Base-by-base conservation (phyloP, 1,140 invertebrate species). In the Sarcophaga peregrina region DNA sequence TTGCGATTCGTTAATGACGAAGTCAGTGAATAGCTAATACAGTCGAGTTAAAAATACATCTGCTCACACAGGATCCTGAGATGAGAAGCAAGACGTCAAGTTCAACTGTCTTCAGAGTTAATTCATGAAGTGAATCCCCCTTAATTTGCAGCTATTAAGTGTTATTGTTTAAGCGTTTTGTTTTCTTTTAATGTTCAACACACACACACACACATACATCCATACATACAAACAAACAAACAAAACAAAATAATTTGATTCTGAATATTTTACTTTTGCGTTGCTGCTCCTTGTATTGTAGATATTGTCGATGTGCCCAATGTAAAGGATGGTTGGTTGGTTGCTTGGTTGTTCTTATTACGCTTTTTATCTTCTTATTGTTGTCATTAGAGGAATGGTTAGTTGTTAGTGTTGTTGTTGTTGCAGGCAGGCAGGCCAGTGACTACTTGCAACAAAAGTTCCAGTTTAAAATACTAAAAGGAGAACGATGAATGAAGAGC, bases 321-420 rank as follows among this genome's bases (percentile, higher is more conserved):
- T 68, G 62, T 68, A 58, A 58, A 58, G 15, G 54, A 58, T 58
- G 17, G 62, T n/a, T n/a, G n/a, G n/a, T n/a, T n/a, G n/a, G n/a
- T n/a, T n/a, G n/a, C n/a, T n/a, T n/a, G n/a, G n/a, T n/a, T 68
- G 62, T 68, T 20, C n/a, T 68, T 68, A 25, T 68, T 17, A 37
- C 25, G 62, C 62, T 68, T 8, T 68, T 37, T 37, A 37, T 68
- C 6, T 17, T 68, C 62, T 68, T 68, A 68, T 68, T 68, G 62
- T 68, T 68, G 17, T 68, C 54, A 58, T 58, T 58, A 58, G 7
- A n/a, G 54, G 13, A 58, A 15, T 58, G 54, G 13, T 6, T 58
- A 58, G 54, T 58, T 58, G 54, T 13, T 58, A n/a, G 15, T 58
- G 54, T n/a, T n/a, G n/a, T 58, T 58, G 54, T n/a, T 58, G 11